Evolutionary conservation across 2,113 vertebrate genomes (phyloP), one percentile per base, ranked within the genome.

Genomic region (Ivindomyrus marchei): DNA sequence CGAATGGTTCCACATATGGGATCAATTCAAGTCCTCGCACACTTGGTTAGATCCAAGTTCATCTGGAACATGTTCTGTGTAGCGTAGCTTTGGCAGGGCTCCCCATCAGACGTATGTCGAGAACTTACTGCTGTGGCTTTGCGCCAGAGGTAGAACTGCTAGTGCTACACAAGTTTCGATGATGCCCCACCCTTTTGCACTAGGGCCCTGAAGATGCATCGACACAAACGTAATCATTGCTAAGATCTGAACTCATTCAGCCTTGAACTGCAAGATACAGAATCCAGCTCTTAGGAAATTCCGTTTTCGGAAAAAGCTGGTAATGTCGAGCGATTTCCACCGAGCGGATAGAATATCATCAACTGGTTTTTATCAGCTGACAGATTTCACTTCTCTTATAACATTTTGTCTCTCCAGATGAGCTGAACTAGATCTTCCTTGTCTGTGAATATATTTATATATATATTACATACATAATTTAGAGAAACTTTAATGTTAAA

Each of bases 1-100:
- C 92, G 92, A 95, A 89, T 92, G 91, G 93, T 93, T 95, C 93
- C 93, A 94, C 93, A 92, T 92, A 92, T 91, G 92, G 92, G 91
- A 95, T 90, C 92, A 91, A 93, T 90, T 89, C 77, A 84, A 91
- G 89, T 46, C 62, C 49, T 89, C 90, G 74, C 89, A 87, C 87
- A 17, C 50, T 83, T 17, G 58, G 42, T 88, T 3, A 27, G 53
- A 85, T 58, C 47, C 90, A 85, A 83, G 19, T 31, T 90, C 70
- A 91, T 90, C 86, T 84, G 52, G 58, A 92, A 89, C 89, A 89
- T 90, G 56, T 58, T 92, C 89, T 91, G 58, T 91, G 89, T 88
- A 89, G 87, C 85, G 88, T 93, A 45, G 52, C 45, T 1, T 47
- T 47, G 83, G 58, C 84, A 56, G 77, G 15, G 10, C 42, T 27